phyloP scores from a whole-genome alignment of 2,888 invertebrate species.

The Noctua janthina region DNA sequence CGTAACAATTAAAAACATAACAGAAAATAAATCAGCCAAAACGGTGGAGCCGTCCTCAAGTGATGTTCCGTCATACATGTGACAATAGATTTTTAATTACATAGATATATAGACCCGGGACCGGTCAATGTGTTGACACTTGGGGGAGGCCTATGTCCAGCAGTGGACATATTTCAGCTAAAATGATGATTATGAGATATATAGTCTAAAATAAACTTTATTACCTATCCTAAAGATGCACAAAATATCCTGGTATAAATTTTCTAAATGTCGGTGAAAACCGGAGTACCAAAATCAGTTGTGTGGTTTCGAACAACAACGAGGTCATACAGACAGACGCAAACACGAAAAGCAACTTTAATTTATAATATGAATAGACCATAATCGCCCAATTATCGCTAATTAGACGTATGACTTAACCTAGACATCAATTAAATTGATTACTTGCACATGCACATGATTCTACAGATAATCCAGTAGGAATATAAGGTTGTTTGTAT shows the following conservation, averaged over 20 bases:
- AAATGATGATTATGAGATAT: too few species aligned
- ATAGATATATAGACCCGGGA: too few species aligned
- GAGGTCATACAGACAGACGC: neutral
- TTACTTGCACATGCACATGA: conserved; percentile 20
- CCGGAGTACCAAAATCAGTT: neutral
- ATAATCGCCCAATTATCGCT: neutral
- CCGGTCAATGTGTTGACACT: too few species aligned
- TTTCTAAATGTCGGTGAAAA: neutral
- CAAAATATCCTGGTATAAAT: neutral
- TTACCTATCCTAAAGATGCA: neutral
- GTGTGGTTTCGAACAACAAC: neutral
- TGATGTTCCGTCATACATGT: too few species aligned
- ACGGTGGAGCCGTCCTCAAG: too few species aligned
- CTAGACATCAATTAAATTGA: conserved; percentile 35
- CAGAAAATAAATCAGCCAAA: too few species aligned
- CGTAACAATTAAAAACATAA: too few species aligned
- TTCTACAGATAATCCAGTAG: neutral
- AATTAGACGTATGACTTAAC: neutral
- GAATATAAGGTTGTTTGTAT: neutral
- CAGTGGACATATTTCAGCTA: too few species aligned
- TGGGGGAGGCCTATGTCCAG: too few species aligned
- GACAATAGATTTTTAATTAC: too few species aligned
- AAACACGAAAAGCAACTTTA: neutral
- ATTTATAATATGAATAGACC: neutral
- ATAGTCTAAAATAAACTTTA: too few species aligned